Base-by-base conservation (phyloP, 2,888 invertebrate genomes). In the Melikaiella ostensackeni region DNA sequence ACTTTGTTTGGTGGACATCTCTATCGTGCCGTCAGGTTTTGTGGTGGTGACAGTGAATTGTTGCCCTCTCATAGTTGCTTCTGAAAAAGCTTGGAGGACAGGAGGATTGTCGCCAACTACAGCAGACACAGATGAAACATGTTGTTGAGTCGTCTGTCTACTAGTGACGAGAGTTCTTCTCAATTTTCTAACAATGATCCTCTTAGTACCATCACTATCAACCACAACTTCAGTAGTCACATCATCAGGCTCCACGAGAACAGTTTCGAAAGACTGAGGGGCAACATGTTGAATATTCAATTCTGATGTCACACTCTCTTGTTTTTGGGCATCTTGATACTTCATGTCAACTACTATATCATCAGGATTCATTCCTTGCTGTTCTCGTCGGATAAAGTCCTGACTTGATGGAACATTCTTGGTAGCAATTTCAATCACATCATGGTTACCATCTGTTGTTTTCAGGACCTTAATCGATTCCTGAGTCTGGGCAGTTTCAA, bases 241-340 rank as follows among this genome's bases (percentile, higher is more conserved):
- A 88, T 96, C 95, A 89, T 96, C 96, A 0, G 97, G 97, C 89
- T 97, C 96, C 0, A 96, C 94, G 89, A 97, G 94, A 6, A 96
- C 93, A 0, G 97, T 96, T 91, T 97, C 96, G 87, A 96, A 97
- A 0, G 96, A 94, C 85, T 96, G 95, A 0, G 96, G 96, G 42
- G 94, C 92, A 74, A 94, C 94, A 87, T 96, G 96, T 11, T 94
- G 93, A 50, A 96, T 95, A 85, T 94, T 95, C 21, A 97, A 89
- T 85, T 96, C 95, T 0, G 96, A 94, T 75, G 94, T 93, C 50
- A 93, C 92, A 75, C 92, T 92, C 76, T 93, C 93, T 27, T 91
- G 87, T 75, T 93, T 92, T 19, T 92, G 90, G 24, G 93, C 92
- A 66, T 92, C 93, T 89, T 92, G 94, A 84, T 96, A 96, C 85